Evolutionary conservation across 2,113 vertebrate genomes (phyloP).

Genomic region (Pongo pygmaeus): DNA sequence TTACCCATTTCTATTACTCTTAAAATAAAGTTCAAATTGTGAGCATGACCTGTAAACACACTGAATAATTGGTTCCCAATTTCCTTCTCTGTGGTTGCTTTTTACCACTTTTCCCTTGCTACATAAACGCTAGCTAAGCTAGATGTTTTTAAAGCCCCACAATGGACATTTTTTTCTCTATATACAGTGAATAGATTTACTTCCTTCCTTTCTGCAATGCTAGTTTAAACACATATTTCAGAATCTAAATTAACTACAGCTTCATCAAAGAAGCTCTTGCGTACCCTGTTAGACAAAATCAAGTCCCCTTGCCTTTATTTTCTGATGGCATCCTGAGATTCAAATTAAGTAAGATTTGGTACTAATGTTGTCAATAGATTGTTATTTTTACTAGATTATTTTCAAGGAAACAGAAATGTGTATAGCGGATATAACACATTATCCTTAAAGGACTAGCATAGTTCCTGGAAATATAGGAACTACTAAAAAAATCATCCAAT

Average conservation of each 20-base stretch:
- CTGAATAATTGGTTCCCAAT: accelerated
- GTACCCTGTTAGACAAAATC: neutral
- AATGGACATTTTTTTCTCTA: neutral
- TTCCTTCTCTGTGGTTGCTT: neutral
- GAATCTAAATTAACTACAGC: neutral
- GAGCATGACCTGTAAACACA: neutral
- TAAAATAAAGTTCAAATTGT: neutral
- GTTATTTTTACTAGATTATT: too few relatives aligned
- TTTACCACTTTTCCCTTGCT: neutral
- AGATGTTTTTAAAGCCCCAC: neutral
- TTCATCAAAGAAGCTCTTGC: neutral
- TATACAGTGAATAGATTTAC: neutral
- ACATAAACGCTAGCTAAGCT: neutral
- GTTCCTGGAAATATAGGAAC: neutral
- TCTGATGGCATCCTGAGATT: neutral
- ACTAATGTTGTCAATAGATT: neutral
- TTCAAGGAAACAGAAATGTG: neutral
- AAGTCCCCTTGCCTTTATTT: neutral
- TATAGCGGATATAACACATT: accelerated
- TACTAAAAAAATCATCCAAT: neutral
- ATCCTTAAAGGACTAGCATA: neutral
- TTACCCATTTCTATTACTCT: neutral
- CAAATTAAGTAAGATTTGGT: neutral
- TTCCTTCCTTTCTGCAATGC: neutral
- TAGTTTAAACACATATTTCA: neutral